phyloP scores from a whole-genome alignment of 2,797 vertebrate species.

The Esox masquinongy region DNA sequence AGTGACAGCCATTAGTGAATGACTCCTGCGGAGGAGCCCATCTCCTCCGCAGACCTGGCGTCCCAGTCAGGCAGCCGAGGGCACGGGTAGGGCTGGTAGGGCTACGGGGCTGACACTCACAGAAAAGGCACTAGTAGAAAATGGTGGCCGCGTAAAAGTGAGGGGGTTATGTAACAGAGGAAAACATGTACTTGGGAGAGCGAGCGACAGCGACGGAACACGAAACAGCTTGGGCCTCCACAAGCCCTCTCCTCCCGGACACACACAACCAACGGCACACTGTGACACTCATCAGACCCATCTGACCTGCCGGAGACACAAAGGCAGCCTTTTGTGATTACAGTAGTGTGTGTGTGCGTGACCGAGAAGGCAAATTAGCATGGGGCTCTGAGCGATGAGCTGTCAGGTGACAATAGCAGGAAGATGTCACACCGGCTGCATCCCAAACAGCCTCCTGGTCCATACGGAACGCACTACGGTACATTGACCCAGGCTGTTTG shows the following conservation, averaged over 20 bases:
- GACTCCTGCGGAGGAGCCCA: slow-evolving; percentile 32
- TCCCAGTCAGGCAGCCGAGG: background rate
- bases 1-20: slow-evolving; percentile 40
- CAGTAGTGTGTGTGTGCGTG: slow-evolving; percentile 18
- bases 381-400: slow-evolving; percentile 52
- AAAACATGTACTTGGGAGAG: background rate
- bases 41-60: slow-evolving; percentile 9
- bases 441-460: background rate
- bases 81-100: background rate
- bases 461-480: background rate
- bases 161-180: background rate
- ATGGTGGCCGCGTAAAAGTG: background rate
- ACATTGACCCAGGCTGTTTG: background rate
- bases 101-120: slow-evolving; percentile 1
- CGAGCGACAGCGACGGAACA: background rate
- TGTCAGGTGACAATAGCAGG: slow-evolving; percentile 57
- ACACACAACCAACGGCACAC: slow-evolving; percentile 1
- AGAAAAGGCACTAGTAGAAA: background rate
- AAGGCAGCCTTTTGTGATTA: slow-evolving; percentile 20
- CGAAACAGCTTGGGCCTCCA: background rate
- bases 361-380: slow-evolving; percentile 34
- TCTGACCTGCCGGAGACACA: slow-evolving; percentile 36
- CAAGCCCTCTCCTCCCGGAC: background rate
- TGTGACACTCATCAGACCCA: slow-evolving; percentile 31
- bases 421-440: slow-evolving; percentile 36